Base-by-base conservation (phyloP, 2,888 invertebrate species). In the Spilosoma lubricipeda region DNA sequence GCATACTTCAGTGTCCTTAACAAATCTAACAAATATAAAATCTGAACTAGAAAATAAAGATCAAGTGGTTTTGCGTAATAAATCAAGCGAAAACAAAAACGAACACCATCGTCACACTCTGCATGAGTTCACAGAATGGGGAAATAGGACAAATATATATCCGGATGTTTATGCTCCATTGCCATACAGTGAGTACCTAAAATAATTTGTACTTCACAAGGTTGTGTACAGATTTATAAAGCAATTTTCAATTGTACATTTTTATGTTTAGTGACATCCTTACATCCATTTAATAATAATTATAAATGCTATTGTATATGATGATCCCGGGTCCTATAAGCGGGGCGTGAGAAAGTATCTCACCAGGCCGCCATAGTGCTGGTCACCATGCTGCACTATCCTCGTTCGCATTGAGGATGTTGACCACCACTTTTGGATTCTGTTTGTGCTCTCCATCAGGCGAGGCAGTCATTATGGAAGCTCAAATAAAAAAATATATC, bases 111-210 rank as follows among this genome's bases (percentile, higher is more conserved):
- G 94, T 56, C 94, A 95, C 81, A 93, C 94, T 33, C 78, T 94
- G 68, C 93, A 94, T 77, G 94, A 95, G 67, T 87, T 92, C 76
- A 86, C 90, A 23, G 92, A 94, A 76, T 95, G 95, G 95, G 91
- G 87, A 73, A 95, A 95, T 82, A 93, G 95, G 85, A 93, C 94
- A 56, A 90, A 96, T 83, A 96, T 96, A 89, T 96, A 97, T 92
- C 97, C 98, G 78, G 96, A 97, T 90, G 96, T 98, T 84, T 98
- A 97, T 91, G 97, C 97, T 80, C 97, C 97, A 82, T 96, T 97
- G 84, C 97, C 97, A 76, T 97, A 97, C 94, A 98, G 98, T 98
- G 96, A 97, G 97, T 97, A 96, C 11, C 59, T 52, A 74, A 39
- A 75, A 76, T 70, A 18, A 75, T 39, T 70, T 68, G 75, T 77